A percentile compares a stretch with the other conserved stretches of the same genome.
Conservation (phyloP, 2,113 vertebrate genomes). For the Colius striatus region DNA sequence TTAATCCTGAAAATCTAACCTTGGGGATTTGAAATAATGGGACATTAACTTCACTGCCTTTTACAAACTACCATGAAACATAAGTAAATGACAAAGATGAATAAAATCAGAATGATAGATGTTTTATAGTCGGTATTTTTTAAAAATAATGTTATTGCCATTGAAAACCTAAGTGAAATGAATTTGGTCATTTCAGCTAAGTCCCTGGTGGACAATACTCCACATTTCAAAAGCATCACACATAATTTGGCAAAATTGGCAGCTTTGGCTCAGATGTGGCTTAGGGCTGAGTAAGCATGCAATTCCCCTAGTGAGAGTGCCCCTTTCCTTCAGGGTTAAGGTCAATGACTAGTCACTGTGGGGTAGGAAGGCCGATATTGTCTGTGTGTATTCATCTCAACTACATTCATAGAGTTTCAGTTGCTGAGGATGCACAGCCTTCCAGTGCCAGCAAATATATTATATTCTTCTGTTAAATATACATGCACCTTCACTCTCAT, state of each 20-base stretch:
- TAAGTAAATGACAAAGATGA: slow-evolving; percentile 69
- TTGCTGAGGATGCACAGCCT: not conserved
- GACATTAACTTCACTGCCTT: slow-evolving; percentile 69
- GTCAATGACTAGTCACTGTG: slow-evolving; percentile 62
- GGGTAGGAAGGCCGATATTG: slow-evolving; percentile 29
- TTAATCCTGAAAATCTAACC: slow-evolving; percentile 67
- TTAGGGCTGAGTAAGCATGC: slow-evolving; percentile 39
- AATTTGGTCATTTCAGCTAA: slow-evolving; percentile 58
- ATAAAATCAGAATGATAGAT: slow-evolving; percentile 63
- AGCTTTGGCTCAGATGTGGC: slow-evolving; percentile 51
- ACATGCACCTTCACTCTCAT: slow-evolving; percentile 6
- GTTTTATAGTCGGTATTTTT: slow-evolving; percentile 62
- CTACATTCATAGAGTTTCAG: slow-evolving; percentile 12
- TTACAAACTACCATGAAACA: slow-evolving; percentile 69
- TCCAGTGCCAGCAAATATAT: not conserved
- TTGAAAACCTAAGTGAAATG: slow-evolving; percentile 71
- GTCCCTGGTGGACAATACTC: slow-evolving; percentile 56
- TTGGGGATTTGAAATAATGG: slow-evolving; percentile 73
- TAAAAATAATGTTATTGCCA: slow-evolving; percentile 69
- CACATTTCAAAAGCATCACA: slow-evolving; percentile 67
- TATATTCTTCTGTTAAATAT: slow-evolving; percentile 22
- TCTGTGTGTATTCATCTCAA: slow-evolving; percentile 24
- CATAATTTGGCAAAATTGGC: slow-evolving; percentile 71
- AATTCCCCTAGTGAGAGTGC: slow-evolving; percentile 63
- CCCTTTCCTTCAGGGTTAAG: slow-evolving; percentile 65